These are phyloP conservation scores for Canis aureus DNA, from an alignment of 2,113 vertebrate genomes.

Conservation along the genomic window DNA sequence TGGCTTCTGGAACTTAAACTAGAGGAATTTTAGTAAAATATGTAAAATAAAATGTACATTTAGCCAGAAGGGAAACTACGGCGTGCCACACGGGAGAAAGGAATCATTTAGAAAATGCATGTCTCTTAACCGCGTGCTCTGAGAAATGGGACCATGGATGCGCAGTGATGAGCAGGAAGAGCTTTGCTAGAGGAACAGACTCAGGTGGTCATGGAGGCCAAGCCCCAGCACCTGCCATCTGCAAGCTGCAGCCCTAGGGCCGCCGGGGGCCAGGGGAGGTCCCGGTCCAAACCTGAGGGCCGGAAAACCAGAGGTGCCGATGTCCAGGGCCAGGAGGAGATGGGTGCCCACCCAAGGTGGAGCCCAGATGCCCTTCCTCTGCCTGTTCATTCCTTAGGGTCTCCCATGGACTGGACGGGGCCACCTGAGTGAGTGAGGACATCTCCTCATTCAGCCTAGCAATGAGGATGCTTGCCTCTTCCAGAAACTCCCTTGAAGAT, in stretches of 20 bases:
- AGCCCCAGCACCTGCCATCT: background rate
- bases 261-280: accelerated
- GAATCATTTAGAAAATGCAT: background rate
- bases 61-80: background rate
- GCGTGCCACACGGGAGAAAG: background rate
- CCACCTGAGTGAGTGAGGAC: background rate
- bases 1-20: too few species aligned
- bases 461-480: background rate
- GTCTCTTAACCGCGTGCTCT: background rate
- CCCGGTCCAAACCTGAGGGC: background rate
- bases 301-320: background rate
- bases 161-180: background rate
- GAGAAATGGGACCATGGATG: background rate
- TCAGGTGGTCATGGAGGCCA: background rate
- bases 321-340: background rate
- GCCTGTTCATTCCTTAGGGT: background rate
- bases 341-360: background rate
- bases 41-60: background rate
- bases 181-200: background rate
- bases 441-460: background rate
- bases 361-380: background rate
- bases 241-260: background rate
- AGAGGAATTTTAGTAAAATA: background rate
- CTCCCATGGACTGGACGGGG: background rate
- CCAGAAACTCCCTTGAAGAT: background rate